These are phyloP conservation scores for Zenarchopterus dispar DNA, from an alignment of 2,797 vertebrate species.

Conservation along the genomic window DNA sequence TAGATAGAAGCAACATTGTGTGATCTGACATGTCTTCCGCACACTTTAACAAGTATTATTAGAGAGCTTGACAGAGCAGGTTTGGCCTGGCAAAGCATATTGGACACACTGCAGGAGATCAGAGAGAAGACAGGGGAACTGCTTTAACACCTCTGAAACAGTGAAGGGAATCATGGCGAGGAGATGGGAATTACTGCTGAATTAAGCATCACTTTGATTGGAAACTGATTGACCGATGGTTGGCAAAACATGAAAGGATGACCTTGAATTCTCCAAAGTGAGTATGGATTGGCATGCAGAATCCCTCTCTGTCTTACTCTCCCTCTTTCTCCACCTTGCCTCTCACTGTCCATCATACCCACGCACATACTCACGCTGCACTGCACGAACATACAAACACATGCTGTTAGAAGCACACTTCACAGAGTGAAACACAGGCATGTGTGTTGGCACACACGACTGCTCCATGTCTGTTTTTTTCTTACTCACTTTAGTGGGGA, in stretches of 20 bases:
- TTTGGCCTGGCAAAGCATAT: constrained; percentile 55
- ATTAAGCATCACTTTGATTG: constrained; percentile 84
- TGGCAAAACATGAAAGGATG: constrained; percentile 86
- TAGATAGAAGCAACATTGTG: constrained; percentile 53
- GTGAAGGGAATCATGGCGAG: constrained; percentile 58
- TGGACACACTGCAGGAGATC: constrained; percentile 64
- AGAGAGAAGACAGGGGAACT: constrained; percentile 54
- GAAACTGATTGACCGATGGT: constrained; percentile 79
- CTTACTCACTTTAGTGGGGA: constrained; percentile 52
- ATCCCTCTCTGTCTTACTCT: constrained; percentile 43
- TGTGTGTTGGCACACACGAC: constrained; percentile 37
- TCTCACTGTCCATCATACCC: constrained; percentile 36
- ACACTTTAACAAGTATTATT: constrained; percentile 56
- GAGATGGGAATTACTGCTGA: constrained; percentile 81
- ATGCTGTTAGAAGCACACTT: constrained; percentile 27
- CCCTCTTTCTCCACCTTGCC: neutral
- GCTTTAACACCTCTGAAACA: constrained; percentile 61
- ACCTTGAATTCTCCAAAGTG: constrained; percentile 82
- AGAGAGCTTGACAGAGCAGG: constrained; percentile 56
- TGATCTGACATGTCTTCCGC: constrained; percentile 61
- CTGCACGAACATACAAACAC: constrained; percentile 21
- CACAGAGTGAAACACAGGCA: constrained; percentile 35
- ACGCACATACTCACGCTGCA: constrained; percentile 5
- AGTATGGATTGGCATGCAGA: constrained; percentile 74
- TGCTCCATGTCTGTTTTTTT: constrained; percentile 46